Conservation (phyloP, 2,113 vertebrate genomes). For the Pygoscelis antarcticus region DNA sequence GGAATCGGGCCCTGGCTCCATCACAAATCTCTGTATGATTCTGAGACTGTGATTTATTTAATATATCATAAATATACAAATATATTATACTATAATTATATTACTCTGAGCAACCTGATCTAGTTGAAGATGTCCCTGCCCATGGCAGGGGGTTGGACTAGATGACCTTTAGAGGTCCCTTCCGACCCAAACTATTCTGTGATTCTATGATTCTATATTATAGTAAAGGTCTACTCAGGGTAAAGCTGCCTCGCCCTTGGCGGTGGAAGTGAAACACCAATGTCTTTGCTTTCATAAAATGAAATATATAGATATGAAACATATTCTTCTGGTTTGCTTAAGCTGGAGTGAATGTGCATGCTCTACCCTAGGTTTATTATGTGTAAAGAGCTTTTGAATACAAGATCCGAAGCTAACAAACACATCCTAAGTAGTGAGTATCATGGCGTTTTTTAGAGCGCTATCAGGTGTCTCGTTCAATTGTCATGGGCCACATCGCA, state of each 20-base stretch:
- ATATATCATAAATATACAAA: not conserved
- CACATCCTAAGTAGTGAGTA: not conserved
- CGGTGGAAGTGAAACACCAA: not conserved
- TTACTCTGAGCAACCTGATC: not conserved
- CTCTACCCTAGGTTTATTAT: not conserved
- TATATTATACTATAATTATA: not conserved
- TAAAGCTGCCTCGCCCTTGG: not conserved
- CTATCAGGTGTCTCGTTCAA: accelerated
- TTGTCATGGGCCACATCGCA: not conserved
- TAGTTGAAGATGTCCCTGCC: no score
- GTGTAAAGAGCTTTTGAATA: not conserved
- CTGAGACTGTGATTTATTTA: not conserved
- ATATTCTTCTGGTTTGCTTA: not conserved
- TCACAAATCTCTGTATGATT: not conserved
- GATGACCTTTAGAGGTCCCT: no score
- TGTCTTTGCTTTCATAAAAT: not conserved
- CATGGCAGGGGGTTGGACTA: no score
- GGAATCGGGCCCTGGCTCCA: not conserved
- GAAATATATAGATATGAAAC: no score
- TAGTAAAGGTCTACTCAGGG: not conserved
- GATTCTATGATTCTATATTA: no score
- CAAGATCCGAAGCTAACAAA: not conserved
- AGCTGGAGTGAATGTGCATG: not conserved
- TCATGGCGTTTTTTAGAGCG: not conserved
- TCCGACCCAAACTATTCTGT: no score